These are phyloP conservation scores for Oceanites oceanicus DNA, from an alignment of 2,113 vertebrate genomes.

Conservation along the genomic window DNA sequence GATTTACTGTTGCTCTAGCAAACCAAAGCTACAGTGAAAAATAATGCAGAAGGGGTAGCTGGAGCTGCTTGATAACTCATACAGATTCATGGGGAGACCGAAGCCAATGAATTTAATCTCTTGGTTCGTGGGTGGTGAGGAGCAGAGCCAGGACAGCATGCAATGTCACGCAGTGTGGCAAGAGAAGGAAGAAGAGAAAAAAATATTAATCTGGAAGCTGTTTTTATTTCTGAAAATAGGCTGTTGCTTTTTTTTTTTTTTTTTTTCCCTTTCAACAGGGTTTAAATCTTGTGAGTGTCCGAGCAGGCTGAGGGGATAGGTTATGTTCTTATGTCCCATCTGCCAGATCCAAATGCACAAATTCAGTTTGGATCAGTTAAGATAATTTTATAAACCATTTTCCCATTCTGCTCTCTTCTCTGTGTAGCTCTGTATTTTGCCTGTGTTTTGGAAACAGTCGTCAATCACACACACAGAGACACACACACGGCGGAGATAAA, in stretches of 20 bases:
- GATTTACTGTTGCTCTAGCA: neutral
- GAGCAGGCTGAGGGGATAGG: neutral
- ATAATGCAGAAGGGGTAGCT: neutral
- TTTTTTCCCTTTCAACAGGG: neutral
- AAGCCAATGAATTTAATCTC: constrained; percentile 22
- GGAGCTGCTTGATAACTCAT: constrained; percentile 31
- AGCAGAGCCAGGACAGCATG: neutral
- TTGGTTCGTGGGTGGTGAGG: constrained; percentile 15
- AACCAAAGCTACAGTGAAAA: constrained; percentile 28
- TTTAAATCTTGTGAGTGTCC: neutral
- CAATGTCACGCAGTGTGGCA: neutral
- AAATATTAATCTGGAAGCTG: neutral
- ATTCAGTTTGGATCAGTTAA: neutral
- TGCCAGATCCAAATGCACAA: neutral
- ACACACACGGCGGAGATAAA: neutral
- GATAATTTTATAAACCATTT: neutral
- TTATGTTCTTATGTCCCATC: neutral
- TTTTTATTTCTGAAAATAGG: neutral
- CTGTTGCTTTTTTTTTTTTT: neutral
- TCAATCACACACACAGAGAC: neutral
- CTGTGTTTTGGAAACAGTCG: neutral
- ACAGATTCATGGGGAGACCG: constrained; percentile 1
- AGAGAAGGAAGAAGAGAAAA: neutral
- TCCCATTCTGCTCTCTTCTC: neutral
- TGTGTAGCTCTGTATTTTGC: neutral